A percentile compares a stretch with the other conserved stretches of the same genome.
Conservation (phyloP, 2,797 vertebrate genomes). For the Moxostoma hubbsi region DNA sequence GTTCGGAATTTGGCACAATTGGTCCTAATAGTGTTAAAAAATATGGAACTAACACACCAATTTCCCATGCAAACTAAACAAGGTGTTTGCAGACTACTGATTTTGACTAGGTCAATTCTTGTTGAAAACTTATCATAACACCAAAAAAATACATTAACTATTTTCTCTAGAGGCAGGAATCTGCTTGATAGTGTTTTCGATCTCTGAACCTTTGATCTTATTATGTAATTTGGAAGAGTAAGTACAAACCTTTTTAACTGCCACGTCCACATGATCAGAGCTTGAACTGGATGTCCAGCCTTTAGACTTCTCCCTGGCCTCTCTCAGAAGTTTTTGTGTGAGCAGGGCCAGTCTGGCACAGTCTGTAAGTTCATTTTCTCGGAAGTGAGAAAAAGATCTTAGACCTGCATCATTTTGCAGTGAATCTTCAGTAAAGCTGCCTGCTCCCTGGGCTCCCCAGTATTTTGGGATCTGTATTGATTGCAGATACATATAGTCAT, state of each 20-base stretch:
- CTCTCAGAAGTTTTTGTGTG: slow-evolving; percentile 72
- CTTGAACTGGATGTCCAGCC: slow-evolving; percentile 70
- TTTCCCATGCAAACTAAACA: not conserved
- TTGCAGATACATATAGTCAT: not conserved
- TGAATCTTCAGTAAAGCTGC: slow-evolving; percentile 39
- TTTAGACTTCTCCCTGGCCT: slow-evolving; percentile 71
- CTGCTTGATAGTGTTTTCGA: not conserved
- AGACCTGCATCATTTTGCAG: slow-evolving; percentile 39
- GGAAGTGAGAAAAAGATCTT: slow-evolving; percentile 8
- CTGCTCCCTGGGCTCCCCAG: slow-evolving; percentile 62
- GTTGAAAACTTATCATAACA: not conserved
- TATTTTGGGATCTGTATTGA: slow-evolving; percentile 75
- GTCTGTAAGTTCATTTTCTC: slow-evolving; percentile 61
- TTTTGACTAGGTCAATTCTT: not conserved
- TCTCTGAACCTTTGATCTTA: not conserved
- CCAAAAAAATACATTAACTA: not conserved
- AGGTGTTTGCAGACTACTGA: not conserved
- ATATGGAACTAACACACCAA: too few relatives aligned
- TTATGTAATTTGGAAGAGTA: not conserved
- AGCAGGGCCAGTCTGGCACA: slow-evolving; percentile 63
- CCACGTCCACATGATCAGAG: slow-evolving; percentile 73
- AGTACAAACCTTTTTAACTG: slow-evolving; percentile 76
- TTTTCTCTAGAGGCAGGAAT: not conserved
- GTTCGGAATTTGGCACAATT: too few relatives aligned
- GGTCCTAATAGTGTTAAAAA: too few relatives aligned